Conservation (phyloP, 2,888 invertebrate genomes). For the Clivina fossor region DNA sequence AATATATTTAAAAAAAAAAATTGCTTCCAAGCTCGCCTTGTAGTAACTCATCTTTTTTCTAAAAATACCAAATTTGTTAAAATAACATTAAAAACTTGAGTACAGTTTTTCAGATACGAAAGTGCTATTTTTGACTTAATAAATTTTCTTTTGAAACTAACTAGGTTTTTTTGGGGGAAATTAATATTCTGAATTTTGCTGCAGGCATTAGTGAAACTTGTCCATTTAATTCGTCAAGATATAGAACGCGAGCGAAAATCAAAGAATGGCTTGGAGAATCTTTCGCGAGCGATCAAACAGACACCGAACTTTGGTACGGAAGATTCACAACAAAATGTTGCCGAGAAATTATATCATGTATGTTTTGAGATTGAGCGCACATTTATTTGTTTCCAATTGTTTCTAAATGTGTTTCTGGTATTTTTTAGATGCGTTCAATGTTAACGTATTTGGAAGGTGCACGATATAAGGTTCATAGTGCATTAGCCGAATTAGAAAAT, state of each 20-base stretch:
- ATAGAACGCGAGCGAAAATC: slow-evolving; percentile 88
- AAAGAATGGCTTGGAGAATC: slow-evolving; percentile 83
- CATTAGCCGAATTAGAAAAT: slow-evolving; percentile 79
- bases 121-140: no score
- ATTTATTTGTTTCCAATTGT: slow-evolving; percentile 4
- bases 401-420: slow-evolving; percentile 8
- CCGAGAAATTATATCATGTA: slow-evolving; percentile 90
- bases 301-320: slow-evolving; percentile 84
- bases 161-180: no score
- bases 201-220: slow-evolving; percentile 78
- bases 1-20: no score
- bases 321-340: slow-evolving; percentile 88
- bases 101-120: no score
- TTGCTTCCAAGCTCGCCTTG: no score
- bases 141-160: no score
- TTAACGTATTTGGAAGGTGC: slow-evolving; percentile 89
- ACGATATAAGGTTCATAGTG: slow-evolving; percentile 82
- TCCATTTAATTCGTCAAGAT: slow-evolving; percentile 84
- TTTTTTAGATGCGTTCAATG: slow-evolving; percentile 88
- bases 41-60: no score
- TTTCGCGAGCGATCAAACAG: slow-evolving; percentile 83
- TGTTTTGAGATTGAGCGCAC: not conserved
- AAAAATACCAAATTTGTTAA: no score
- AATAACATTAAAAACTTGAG: no score
- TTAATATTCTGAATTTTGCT: slow-evolving; percentile 39